Base-by-base conservation (phyloP, 2,113 vertebrate species). In the Archilochus colubris region DNA sequence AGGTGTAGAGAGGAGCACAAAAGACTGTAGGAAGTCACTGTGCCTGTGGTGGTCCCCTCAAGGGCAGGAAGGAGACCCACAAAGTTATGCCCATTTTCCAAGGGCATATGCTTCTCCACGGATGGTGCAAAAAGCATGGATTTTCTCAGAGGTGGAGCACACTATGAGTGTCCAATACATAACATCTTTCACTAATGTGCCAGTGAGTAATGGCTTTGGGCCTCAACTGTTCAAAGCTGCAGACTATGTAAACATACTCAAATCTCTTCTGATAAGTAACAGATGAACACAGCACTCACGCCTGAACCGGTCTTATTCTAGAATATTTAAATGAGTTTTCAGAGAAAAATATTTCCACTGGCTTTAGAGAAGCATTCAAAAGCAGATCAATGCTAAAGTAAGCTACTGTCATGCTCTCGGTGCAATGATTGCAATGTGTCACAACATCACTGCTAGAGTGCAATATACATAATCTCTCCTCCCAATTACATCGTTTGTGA, bases 321-420 rank as follows among this genome's bases (percentile, higher is more conserved):
- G 84, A 87, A 54, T 51, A 88, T 59, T 88, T 69, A 67, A 87
- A 76, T 20, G 74, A 55, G 21, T 44, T 82, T 80, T 63, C 61
- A 55, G 53, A 70, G 55, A 33, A 94, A 94, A 94, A 25, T 84
- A 80, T 67, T 94, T 89, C 51, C 25, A n/a, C 73, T 74, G 76
- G 79, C 79, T 78, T 90, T 63, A 89, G 57, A 70, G 55, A 88
- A 10, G 12, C 44, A 33, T 62, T 83, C 30, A 61, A 43, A 93
- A 82, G 73, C 12, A 81, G 43, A 83, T 30, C 2, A 19, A 74
- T 30, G 63, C 87, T 92, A 0, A 86, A 94, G 79, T 6, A 64
- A 89, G 82, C 67, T 70, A 38, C 75, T 70, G 63, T 77, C 85
- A 74, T 31, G 59, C 33, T 67, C 82, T 75, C 79, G 23, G 43